Percentiles rank a stretch among this genome's conserved stretches.
Evolutionary conservation across 2,113 vertebrate genomes (phyloP).

Genomic region (Clarias macrocephalus): DNA sequence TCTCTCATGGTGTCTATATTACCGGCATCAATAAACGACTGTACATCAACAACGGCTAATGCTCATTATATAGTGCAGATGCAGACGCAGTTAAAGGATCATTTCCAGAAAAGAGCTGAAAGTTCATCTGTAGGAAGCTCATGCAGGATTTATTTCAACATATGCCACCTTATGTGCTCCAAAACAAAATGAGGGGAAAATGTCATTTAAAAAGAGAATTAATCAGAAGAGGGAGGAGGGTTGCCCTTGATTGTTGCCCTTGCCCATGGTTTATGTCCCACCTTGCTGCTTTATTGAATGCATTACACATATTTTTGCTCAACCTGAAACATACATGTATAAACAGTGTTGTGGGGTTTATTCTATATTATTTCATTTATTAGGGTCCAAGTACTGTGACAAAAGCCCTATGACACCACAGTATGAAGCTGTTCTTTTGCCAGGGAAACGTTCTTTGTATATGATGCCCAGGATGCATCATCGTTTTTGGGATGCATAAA

Average conservation of each 20-base stretch:
- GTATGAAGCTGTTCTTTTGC: too few relatives aligned
- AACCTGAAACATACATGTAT: not conserved
- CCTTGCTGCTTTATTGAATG: not conserved
- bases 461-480: too few relatives aligned
- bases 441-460: too few relatives aligned
- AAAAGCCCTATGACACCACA: too few relatives aligned
- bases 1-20: not conserved
- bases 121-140: constrained; percentile 5
- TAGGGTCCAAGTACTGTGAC: too few relatives aligned
- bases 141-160: constrained; percentile 28
- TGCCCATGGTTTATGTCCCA: not conserved
- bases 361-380: not conserved
- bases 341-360: not conserved
- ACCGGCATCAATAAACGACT: not conserved
- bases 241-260: constrained; percentile 25
- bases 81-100: constrained; percentile 32
- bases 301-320: not conserved
- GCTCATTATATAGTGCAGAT: constrained; percentile 2
- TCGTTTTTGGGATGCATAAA: too few relatives aligned
- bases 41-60: not conserved
- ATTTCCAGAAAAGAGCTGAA: constrained; percentile 33
- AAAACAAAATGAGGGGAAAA: not conserved
- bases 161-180: constrained; percentile 22
- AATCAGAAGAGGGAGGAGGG: not conserved
- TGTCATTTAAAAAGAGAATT: constrained; percentile 21